Conservation (phyloP, 2,797 vertebrate genomes). For the Acanthurus leucopareius region DNA sequence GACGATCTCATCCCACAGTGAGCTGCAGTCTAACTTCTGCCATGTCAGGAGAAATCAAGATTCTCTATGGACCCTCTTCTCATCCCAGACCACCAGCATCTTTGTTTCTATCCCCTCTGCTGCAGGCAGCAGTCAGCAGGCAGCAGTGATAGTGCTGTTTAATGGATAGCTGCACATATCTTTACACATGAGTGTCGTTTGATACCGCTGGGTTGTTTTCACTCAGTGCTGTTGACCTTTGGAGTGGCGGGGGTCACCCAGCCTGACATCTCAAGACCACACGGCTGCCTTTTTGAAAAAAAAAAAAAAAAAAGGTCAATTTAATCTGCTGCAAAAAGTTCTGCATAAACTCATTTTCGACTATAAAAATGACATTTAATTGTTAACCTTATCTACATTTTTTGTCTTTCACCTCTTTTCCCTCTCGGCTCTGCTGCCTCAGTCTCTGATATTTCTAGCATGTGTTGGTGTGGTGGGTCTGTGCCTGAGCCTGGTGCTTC, state of each 20-base stretch:
- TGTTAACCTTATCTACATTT: constrained; percentile 6
- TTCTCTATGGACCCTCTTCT: constrained; percentile 8
- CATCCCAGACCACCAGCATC: constrained; percentile 21
- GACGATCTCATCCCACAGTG: constrained; percentile 44
- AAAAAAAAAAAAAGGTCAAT: neutral
- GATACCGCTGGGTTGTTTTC: constrained; percentile 44
- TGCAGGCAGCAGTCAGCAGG: constrained; percentile 18
- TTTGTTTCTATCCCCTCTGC: neutral
- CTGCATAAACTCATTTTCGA: neutral
- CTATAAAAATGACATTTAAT: neutral
- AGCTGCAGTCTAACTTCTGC: constrained; percentile 30
- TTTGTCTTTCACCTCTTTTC: neutral
- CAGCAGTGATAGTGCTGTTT: constrained; percentile 34
- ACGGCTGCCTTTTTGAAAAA: neutral
- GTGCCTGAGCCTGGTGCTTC: constrained; percentile 89
- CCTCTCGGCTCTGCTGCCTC: constrained; percentile 17
- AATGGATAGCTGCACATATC: constrained; percentile 17
- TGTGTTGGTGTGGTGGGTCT: constrained; percentile 88
- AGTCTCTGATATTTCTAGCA: constrained; percentile 92
- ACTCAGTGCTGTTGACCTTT: constrained; percentile 32
- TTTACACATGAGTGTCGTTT: constrained; percentile 35
- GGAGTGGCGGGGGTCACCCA: constrained; percentile 7
- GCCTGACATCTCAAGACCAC: constrained; percentile 24
- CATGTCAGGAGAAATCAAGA: constrained; percentile 5
- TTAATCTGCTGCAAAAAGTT: neutral